Evolutionary conservation across 2,888 invertebrate genomes (phyloP).

Genomic region (Meliscaeva auricollis): DNA sequence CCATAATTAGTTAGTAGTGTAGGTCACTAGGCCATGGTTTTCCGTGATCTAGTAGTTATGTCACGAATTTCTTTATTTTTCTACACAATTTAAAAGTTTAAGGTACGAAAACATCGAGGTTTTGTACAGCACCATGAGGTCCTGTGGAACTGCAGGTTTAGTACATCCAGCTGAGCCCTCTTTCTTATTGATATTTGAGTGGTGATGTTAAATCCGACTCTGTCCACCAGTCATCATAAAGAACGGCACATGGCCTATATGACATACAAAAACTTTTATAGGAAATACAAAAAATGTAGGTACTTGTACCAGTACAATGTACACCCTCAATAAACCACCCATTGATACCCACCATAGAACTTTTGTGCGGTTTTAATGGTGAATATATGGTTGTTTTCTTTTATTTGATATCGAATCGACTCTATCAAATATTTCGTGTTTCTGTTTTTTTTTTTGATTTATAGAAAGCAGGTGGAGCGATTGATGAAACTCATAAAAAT

Average conservation of each 20-base stretch:
- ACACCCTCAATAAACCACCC: no score
- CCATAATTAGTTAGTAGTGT: no score
- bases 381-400: not conserved
- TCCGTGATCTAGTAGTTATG: no score
- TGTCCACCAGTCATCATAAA: not conserved
- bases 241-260: not conserved
- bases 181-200: no score
- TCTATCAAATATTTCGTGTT: constrained; percentile 52
- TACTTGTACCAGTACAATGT: not conserved
- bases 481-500: constrained; percentile 69
- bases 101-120: no score
- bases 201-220: not conserved
- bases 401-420: constrained; percentile 43
- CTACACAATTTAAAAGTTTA: no score
- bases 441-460: constrained; percentile 58
- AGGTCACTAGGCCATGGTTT: no score
- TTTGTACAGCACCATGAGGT: no score
- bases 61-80: no score
- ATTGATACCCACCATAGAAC: not conserved
- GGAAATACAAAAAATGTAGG: not conserved
- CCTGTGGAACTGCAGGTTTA: no score
- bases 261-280: not conserved
- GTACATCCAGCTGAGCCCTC: no score
- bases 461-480: constrained; percentile 70
- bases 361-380: not conserved